These are phyloP conservation scores for Ceratothoa steindachneri DNA, from an alignment of 2,888 invertebrate genomes.

Conservation along the genomic window DNA sequence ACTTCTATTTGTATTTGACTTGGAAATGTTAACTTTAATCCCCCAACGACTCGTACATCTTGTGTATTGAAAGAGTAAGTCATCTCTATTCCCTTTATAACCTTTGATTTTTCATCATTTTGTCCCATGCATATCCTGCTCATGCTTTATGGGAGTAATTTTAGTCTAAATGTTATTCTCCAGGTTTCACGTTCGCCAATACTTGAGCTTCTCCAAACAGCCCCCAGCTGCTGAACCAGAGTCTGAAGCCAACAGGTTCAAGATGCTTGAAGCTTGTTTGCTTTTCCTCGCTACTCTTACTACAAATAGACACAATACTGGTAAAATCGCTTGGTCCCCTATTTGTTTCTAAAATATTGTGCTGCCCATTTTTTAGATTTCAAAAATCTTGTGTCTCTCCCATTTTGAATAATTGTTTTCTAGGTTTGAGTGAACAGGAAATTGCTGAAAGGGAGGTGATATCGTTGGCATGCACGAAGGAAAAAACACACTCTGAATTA, in stretches of 20 bases:
- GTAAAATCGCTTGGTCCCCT: slow-evolving; percentile 8
- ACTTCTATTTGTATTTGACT: slow-evolving; percentile 15
- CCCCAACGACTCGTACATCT: no score
- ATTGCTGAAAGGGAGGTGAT: slow-evolving; percentile 84
- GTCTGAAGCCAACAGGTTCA: slow-evolving; percentile 56
- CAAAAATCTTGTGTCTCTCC: no score
- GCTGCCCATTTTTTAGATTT: no score
- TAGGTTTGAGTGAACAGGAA: slow-evolving; percentile 63
- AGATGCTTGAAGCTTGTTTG: slow-evolving; percentile 87
- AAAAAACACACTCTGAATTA: slow-evolving; percentile 92
- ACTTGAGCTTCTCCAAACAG: slow-evolving; percentile 26
- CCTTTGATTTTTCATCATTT: no score
- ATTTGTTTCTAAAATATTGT: neutral
- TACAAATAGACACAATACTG: slow-evolving; percentile 66
- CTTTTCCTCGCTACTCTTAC: slow-evolving; percentile 85
- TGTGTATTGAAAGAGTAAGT: no score
- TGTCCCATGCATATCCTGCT: no score
- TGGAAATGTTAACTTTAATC: no score
- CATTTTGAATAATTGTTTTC: no score
- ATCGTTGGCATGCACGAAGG: slow-evolving; percentile 83
- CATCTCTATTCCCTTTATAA: no score
- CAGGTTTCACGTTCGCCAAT: slow-evolving; percentile 45
- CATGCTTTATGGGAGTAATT: no score
- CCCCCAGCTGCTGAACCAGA: slow-evolving; percentile 15
- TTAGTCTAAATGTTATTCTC: neutral